Evolutionary conservation across 2,888 invertebrate genomes (phyloP).

Genomic region (Allophyes oxyacanthae): DNA sequence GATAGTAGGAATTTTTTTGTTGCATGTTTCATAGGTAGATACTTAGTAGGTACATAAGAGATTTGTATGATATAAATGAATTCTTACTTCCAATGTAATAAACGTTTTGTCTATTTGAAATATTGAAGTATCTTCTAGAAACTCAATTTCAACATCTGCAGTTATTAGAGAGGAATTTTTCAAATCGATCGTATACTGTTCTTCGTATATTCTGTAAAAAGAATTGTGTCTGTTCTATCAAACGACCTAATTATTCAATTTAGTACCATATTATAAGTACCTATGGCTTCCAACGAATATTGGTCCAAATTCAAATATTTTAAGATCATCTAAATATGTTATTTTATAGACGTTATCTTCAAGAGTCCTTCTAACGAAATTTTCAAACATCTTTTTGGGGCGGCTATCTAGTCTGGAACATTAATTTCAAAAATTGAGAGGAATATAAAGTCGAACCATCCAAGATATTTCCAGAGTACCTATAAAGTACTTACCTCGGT

Average conservation of each 20-base stretch:
- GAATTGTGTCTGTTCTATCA: not conserved
- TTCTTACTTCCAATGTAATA: slow-evolving; percentile 73
- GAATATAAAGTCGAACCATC: too few species aligned
- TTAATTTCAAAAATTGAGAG: too few species aligned
- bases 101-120: slow-evolving; percentile 82
- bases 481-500: slow-evolving; percentile 71
- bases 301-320: slow-evolving; percentile 83
- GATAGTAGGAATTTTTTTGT: too few species aligned
- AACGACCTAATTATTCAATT: not conserved
- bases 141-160: slow-evolving; percentile 82
- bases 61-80: not conserved
- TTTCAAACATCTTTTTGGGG: slow-evolving; percentile 85
- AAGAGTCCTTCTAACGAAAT: slow-evolving; percentile 77
- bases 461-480: too few species aligned
- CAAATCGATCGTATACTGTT: slow-evolving; percentile 83
- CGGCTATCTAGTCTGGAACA: slow-evolving; percentile 80
- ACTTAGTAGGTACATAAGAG: too few species aligned
- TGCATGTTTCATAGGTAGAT: too few species aligned
- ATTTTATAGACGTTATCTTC: slow-evolving; percentile 79
- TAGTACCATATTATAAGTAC: slow-evolving; percentile 57
- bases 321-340: slow-evolving; percentile 81
- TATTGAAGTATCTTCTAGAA: slow-evolving; percentile 77
- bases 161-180: slow-evolving; percentile 87
- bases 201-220: slow-evolving; percentile 80
- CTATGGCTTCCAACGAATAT: slow-evolving; percentile 79